Conservation (phyloP, 2,113 vertebrate genomes). For the Aegotheles bennettii region DNA sequence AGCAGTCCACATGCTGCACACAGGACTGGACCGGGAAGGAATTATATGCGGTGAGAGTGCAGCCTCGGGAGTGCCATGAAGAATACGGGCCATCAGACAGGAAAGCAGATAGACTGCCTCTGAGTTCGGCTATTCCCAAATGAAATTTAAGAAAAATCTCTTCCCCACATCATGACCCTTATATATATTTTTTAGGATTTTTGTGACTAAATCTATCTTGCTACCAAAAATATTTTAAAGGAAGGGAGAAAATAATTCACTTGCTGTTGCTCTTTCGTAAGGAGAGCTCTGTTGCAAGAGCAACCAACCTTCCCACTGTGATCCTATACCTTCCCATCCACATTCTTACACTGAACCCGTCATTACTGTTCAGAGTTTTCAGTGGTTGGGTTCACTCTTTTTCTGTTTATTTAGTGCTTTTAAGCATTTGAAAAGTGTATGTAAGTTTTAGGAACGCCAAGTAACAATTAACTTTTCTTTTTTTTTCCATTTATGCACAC, state of each 20-base stretch:
- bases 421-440: not conserved
- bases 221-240: constrained; percentile 47
- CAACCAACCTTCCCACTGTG: not conserved
- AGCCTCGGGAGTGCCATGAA: constrained; percentile 42
- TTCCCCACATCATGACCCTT: not conserved
- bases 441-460: not conserved
- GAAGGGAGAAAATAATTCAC: constrained; percentile 29
- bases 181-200: constrained; percentile 4
- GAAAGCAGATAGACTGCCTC: constrained; percentile 23
- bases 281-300: not conserved
- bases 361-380: not conserved
- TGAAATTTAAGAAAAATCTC: constrained; percentile 32
- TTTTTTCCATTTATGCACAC: not conserved
- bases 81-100: constrained; percentile 13
- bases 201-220: constrained; percentile 6
- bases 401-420: not conserved
- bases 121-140: constrained; percentile 15
- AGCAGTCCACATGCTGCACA: constrained; percentile 38
- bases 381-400: not conserved
- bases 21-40: not conserved
- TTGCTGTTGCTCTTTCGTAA: not conserved
- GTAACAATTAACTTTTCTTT: not conserved
- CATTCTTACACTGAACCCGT: not conserved
- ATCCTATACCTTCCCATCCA: not conserved
- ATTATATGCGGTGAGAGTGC: constrained; percentile 9